Base-by-base conservation (phyloP, 2,113 vertebrate species). In the Eidolon helvum region DNA sequence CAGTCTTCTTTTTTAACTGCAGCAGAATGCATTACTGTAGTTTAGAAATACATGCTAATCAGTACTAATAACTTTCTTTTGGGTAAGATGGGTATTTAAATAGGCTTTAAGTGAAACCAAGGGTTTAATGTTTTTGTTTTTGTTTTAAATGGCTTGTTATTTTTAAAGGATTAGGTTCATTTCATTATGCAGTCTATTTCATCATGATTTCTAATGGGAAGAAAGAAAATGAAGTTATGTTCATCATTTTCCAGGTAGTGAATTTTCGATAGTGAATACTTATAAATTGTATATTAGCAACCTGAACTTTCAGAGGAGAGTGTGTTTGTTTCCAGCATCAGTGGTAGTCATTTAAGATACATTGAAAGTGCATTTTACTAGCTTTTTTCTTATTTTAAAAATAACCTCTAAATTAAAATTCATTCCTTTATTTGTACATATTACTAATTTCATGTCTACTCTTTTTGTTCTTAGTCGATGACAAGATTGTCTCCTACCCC, bases 301-400 rank as follows among this genome's bases (percentile, higher is more conserved):
- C n/a, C 35, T 82, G 26, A 92, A 82, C 53, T 94, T 89, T 78
- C 65, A 59, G 65, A 87, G 8, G 28, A 63, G 30, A 35, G 5
- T 43, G 33, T 1, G 14, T 59, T 55, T 35, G n/a, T 87, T 28
- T 12, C 16, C 18, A 63, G 24, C 43, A 48, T 78, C 24, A 63
- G 7, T 45, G 19, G 24, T 87, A 8, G 22, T 21, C 55, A 79
- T 69, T 90, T 90, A 87, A 66, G n/a, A 63, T 1, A 50, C 59
- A 65, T 10, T 72, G 10, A 71, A 85, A 89, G 14, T 77, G 1
- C 9, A 66, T 95, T 85, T 71, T 38, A 16, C 45, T 85, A 48
- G 26, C 24, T 92, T 83, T 50, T 40, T 72, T 93, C 19, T 80
- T 85, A 65, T 65, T 89, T 94, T 71, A 66, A 89, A 79, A 84